phyloP scores from a whole-genome alignment of 1,140 invertebrate genomes.

The Cyphomyrmex costatus region DNA sequence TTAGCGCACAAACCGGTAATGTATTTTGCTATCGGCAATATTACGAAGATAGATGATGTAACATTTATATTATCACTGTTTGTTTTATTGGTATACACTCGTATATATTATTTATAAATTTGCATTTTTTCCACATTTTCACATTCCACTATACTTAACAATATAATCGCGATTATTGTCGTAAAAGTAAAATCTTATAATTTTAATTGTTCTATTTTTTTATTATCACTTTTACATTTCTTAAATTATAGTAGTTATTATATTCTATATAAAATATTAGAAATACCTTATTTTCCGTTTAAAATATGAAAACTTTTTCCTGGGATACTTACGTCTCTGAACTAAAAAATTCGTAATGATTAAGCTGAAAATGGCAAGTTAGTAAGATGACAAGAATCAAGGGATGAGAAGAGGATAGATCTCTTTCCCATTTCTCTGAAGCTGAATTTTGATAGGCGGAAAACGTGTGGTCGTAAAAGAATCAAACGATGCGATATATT shows the following conservation, averaged over 20 bases:
- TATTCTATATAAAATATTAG: background rate
- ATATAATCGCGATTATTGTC: background rate
- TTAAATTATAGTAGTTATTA: constrained; percentile 2
- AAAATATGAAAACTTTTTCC: background rate
- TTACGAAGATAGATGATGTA: background rate
- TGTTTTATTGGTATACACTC: background rate
- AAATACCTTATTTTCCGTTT: background rate
- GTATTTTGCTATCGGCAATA: constrained; percentile 6
- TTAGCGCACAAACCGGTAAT: constrained; percentile 1
- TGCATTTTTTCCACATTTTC: background rate
- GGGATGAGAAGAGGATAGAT: background rate
- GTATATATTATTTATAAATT: background rate
- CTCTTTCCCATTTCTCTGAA: constrained; percentile 18
- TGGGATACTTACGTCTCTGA: background rate
- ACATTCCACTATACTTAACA: background rate
- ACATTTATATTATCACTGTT: background rate
- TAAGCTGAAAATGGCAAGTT: background rate
- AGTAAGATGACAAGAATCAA: background rate
- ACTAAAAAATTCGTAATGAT: constrained; percentile 24
- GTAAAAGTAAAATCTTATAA: background rate
- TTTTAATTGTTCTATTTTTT: constrained; percentile 8
- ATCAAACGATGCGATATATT: constrained; percentile 19
- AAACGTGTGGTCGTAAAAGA: constrained; percentile 22
- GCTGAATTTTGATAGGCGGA: background rate
- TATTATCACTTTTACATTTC: background rate